Percentiles rank a stretch among this genome's conserved stretches.
phyloP scores from a whole-genome alignment of 1,140 invertebrate species.

The Trypoxylus dichotomus region DNA sequence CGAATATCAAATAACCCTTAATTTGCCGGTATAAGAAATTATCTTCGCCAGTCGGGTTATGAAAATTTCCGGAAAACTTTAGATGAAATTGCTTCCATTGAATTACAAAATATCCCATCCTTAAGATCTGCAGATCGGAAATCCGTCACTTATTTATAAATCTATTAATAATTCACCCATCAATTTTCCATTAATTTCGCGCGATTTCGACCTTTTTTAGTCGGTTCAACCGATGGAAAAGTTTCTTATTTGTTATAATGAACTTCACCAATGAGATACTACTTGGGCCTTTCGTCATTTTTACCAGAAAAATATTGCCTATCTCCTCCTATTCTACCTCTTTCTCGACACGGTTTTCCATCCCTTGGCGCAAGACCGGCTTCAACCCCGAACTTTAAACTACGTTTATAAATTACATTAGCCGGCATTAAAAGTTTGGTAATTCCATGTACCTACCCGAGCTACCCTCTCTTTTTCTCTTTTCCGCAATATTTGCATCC shows the following conservation, averaged over 20 bases:
- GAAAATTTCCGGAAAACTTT: background rate
- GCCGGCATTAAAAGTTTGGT: slow-evolving; percentile 16
- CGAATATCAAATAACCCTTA: background rate
- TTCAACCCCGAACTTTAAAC: background rate
- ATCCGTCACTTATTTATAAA: background rate
- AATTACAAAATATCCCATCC: background rate
- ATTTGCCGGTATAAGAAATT: background rate
- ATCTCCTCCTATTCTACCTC: background rate
- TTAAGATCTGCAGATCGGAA: background rate
- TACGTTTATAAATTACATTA: slow-evolving; percentile 24
- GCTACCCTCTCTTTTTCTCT: background rate
- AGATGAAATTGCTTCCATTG: background rate
- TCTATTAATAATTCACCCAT: slow-evolving; percentile 12
- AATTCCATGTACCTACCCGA: slow-evolving; percentile 6
- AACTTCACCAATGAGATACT: background rate
- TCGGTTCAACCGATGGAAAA: background rate
- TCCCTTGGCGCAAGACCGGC: background rate
- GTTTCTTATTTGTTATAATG: slow-evolving; percentile 1
- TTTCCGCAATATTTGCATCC: background rate
- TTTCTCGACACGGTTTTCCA: background rate
- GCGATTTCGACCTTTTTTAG: background rate
- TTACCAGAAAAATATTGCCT: background rate
- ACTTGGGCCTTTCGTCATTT: background rate
- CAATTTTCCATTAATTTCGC: background rate
- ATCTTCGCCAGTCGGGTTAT: background rate